phyloP scores from a whole-genome alignment of 2,113 vertebrate species.

The Steatornis caripensis region DNA sequence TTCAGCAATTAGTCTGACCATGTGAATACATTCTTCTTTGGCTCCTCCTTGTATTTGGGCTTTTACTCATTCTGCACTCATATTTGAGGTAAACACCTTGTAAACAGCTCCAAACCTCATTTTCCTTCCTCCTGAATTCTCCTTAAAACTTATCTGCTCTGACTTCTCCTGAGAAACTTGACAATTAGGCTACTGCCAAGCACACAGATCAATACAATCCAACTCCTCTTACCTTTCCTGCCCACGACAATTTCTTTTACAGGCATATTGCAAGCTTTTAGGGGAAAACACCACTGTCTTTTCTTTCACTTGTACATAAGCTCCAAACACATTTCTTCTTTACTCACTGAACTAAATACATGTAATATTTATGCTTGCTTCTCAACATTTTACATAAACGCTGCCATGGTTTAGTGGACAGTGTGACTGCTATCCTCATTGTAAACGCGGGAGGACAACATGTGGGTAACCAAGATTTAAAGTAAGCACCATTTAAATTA shows the following conservation, averaged over 20 bases:
- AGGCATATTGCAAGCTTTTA: neutral
- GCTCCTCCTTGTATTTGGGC: neutral
- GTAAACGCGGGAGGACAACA: neutral
- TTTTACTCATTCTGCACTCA: neutral
- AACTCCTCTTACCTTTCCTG: neutral
- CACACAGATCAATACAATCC: neutral
- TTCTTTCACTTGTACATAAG: neutral
- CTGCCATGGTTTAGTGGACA: neutral
- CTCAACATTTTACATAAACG: neutral
- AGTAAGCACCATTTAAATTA: neutral
- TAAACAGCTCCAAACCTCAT: neutral
- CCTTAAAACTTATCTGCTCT: neutral
- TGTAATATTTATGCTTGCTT: neutral
- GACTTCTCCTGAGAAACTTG: neutral
- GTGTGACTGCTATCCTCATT: neutral
- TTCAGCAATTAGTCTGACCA: neutral
- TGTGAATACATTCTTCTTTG: neutral
- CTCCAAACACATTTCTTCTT: neutral
- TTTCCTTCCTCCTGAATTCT: neutral
- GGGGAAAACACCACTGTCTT: neutral
- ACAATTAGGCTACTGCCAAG: neutral
- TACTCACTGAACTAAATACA: neutral
- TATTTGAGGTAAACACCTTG: neutral
- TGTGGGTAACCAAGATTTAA: neutral
- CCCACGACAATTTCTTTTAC: neutral